Evolutionary conservation across 2,888 invertebrate species (phyloP).

Genomic region (Netelia fuscicornis): DNA sequence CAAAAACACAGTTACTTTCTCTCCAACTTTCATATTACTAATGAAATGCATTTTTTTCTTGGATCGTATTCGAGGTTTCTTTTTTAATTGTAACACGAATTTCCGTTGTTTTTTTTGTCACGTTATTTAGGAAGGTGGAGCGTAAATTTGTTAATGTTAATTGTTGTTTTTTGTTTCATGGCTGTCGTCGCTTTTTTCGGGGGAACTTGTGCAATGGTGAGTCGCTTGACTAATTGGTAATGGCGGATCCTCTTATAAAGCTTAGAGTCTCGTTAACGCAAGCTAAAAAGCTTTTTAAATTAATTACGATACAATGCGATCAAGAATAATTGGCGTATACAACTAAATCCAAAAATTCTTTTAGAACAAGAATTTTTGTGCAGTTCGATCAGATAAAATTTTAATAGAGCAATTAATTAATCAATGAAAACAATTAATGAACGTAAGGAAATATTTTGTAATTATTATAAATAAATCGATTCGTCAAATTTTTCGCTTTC

Average conservation of each 20-base stretch:
- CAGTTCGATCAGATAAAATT: no score
- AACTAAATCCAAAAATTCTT: no score
- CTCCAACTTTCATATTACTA: no score
- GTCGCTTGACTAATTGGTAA: slow-evolving; percentile 3
- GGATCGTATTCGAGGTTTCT: not conserved
- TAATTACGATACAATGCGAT: not conserved
- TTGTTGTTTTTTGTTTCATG: not conserved
- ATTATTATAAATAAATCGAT: no score
- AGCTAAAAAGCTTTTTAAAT: not conserved
- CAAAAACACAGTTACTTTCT: no score
- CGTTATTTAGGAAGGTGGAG: not conserved
- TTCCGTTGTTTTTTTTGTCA: not conserved
- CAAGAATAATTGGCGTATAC: no score
- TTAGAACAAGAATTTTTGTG: no score
- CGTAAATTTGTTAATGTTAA: not conserved
- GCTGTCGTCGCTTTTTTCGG: not conserved
- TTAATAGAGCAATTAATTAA: no score
- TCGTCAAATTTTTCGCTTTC: no score
- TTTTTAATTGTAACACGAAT: not conserved
- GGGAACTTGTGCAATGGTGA: not conserved
- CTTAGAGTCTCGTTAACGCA: not conserved
- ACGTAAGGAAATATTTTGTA: no score
- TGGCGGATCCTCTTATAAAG: not conserved
- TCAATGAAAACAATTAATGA: no score
- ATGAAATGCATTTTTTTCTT: no score